Evolutionary conservation across 2,888 invertebrate species (phyloP).

Genomic region (Drosophila gaucha): DNA sequence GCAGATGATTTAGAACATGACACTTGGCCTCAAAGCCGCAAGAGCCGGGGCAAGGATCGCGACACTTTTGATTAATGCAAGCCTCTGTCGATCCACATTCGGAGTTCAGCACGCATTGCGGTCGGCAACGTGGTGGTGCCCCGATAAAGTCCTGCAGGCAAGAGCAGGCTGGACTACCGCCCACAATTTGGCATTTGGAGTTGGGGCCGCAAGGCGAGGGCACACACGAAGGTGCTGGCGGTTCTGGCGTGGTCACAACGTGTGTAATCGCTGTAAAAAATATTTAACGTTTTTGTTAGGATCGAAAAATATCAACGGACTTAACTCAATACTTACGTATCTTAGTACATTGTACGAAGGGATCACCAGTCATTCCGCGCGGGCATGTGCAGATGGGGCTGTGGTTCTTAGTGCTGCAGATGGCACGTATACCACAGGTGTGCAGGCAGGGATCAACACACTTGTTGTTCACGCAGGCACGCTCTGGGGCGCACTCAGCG

Average conservation of each 20-base stretch:
- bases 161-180: conserved; percentile 91
- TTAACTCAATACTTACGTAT: conserved; percentile 86
- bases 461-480: conserved; percentile 93
- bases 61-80: conserved; percentile 91
- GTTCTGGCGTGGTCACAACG: conserved; percentile 70
- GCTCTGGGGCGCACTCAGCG: conserved; percentile 92
- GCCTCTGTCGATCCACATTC: conserved; percentile 92
- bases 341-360: conserved; percentile 91
- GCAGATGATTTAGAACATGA: conserved; percentile 89
- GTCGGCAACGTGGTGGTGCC: conserved; percentile 91
- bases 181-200: conserved; percentile 91
- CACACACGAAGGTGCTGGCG: conserved; percentile 90
- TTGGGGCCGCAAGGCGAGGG: conserved; percentile 95
- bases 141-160: conserved; percentile 92
- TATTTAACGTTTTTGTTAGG: not conserved
- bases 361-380: conserved; percentile 93
- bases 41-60: conserved; percentile 93
- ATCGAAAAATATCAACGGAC: not conserved
- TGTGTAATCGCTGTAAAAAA: conserved; percentile 54
- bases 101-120: conserved; percentile 91
- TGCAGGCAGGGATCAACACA: conserved; percentile 95
- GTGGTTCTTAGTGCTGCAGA: conserved; percentile 93
- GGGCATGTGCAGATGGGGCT: conserved; percentile 95
- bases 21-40: conserved; percentile 92
- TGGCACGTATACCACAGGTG: conserved; percentile 93